Evolutionary conservation across 2,113 vertebrate species (phyloP).

Genomic region (Aplodontia rufa): DNA sequence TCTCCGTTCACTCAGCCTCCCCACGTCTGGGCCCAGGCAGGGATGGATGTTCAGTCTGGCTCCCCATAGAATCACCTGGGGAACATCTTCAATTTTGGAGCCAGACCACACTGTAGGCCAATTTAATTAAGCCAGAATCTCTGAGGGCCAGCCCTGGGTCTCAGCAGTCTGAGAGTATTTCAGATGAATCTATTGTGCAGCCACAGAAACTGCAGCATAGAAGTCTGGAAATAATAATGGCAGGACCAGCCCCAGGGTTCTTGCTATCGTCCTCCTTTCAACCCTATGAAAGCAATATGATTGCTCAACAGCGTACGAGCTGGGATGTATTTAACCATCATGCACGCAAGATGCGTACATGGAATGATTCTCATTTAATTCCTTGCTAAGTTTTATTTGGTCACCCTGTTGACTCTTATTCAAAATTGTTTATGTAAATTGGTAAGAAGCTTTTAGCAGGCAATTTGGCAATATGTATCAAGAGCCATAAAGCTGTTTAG

Average conservation of each 20-base stretch:
- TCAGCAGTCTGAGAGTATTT: background rate
- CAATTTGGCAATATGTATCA: conserved; percentile 63
- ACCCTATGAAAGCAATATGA: background rate
- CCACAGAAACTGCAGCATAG: background rate
- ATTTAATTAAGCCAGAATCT: background rate
- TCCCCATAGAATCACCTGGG: background rate
- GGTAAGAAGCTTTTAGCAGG: conserved; percentile 58
- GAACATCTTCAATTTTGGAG: background rate
- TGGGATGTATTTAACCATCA: background rate
- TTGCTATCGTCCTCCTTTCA: background rate
- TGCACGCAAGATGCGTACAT: background rate
- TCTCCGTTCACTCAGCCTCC: background rate
- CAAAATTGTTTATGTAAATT: conserved; percentile 68
- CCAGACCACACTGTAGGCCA: background rate
- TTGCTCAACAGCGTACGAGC: background rate
- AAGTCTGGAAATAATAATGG: background rate
- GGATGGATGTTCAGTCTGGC: background rate
- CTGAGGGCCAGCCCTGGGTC: background rate
- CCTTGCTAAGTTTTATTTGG: conserved; percentile 55
- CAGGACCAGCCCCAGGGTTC: background rate
- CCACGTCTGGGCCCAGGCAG: background rate
- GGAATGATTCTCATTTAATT: conserved; percentile 48
- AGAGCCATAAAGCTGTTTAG: conserved; percentile 60
- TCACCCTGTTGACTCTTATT: conserved; percentile 56
- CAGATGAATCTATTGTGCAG: background rate